Conservation (phyloP, 2,113 vertebrate species). For the Taurulus bubalis region DNA sequence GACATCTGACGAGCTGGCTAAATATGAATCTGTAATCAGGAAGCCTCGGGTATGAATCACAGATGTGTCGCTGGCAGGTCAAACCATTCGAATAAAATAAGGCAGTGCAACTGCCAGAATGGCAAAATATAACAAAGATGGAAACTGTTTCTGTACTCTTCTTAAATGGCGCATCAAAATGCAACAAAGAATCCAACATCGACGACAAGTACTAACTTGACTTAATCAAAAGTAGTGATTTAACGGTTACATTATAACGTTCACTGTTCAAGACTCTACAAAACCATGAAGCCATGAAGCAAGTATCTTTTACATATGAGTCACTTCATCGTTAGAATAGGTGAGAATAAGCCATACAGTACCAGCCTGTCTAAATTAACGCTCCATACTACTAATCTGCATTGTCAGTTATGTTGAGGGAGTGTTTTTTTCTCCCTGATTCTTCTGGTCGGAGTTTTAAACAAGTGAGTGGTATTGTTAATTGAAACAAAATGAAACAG, state of each 20-base stretch:
- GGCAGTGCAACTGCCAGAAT: slow-evolving; percentile 17
- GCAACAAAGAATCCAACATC: slow-evolving; percentile 1
- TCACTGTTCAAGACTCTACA: not conserved
- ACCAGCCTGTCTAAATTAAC: not conserved
- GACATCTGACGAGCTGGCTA: slow-evolving; percentile 57
- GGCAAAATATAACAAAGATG: slow-evolving; percentile 6
- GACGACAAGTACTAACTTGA: slow-evolving; percentile 3
- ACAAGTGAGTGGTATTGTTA: not conserved
- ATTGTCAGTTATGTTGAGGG: not conserved
- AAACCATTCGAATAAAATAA: slow-evolving; percentile 36
- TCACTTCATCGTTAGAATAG: not conserved
- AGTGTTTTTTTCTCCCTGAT: not conserved
- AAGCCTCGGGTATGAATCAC: slow-evolving; percentile 57
- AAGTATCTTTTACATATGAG: slow-evolving; percentile 20
- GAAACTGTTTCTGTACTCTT: not conserved
- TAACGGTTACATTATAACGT: slow-evolving; percentile 23
- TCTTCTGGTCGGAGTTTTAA: not conserved
- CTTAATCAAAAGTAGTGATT: slow-evolving; percentile 16
- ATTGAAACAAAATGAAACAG: too few species aligned
- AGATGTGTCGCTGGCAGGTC: slow-evolving; percentile 53
- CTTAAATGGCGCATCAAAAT: slow-evolving; percentile 23
- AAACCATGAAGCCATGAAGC: not conserved
- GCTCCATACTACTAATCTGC: not conserved
- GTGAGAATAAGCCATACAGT: not conserved
- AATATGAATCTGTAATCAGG: slow-evolving; percentile 67